phyloP scores from a whole-genome alignment of 2,888 invertebrate species.

The Dicycla oo region DNA sequence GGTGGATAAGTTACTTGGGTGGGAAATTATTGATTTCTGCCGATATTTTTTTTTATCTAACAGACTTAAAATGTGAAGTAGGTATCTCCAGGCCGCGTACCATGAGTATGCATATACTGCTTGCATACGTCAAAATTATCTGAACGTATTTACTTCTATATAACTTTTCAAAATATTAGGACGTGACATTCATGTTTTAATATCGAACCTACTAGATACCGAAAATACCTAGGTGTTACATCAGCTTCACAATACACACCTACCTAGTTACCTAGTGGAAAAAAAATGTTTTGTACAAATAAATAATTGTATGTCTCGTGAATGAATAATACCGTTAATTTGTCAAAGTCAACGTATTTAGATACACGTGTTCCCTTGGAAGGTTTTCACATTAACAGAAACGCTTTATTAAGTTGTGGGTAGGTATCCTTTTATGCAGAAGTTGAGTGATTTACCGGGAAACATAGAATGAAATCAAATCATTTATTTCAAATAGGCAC shows the following conservation, averaged over 20 bases:
- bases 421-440: constrained; percentile 7
- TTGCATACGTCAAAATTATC: too few relatives aligned
- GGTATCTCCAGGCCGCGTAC: background rate
- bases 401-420: constrained; percentile 1
- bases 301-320: constrained; percentile 20
- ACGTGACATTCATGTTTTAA: too few relatives aligned
- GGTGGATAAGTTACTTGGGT: background rate
- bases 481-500: too few relatives aligned
- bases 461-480: background rate
- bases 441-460: constrained; percentile 18
- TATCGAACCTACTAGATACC: background rate
- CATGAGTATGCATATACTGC: background rate
- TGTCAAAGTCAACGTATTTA: constrained; percentile 41
- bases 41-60: background rate
- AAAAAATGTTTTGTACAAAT: background rate
- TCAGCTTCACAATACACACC: constrained; percentile 6
- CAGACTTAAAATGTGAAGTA: background rate
- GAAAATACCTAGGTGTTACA: background rate
- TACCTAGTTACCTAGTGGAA: too few relatives aligned
- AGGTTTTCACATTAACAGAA: constrained; percentile 11
- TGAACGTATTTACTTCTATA: too few relatives aligned
- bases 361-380: constrained; percentile 21
- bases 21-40: too few relatives aligned
- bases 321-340: constrained; percentile 43
- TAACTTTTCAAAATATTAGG: background rate